Percentiles rank a stretch among this genome's conserved stretches.
Evolutionary conservation across 2,888 invertebrate genomes (phyloP).

Genomic region (Nomada fucata): DNA sequence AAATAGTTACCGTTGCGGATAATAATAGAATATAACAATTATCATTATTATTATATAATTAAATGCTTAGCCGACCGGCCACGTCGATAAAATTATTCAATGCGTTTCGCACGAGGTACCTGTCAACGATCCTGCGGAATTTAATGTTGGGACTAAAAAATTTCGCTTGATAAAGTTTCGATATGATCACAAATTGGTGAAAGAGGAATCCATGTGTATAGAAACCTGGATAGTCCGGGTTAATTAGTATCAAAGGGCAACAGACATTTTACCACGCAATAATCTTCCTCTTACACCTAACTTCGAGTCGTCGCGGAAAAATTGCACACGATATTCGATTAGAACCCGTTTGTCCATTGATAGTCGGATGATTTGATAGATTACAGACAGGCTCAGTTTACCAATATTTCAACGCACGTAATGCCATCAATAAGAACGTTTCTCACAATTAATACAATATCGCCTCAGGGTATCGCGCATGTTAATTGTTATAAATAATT

Average conservation of each 20-base stretch:
- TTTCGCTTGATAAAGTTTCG: conserved; percentile 21
- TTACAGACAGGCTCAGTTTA: not conserved
- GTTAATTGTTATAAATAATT: too few species aligned
- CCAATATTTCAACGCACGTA: too few species aligned
- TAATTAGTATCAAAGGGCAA: conserved; percentile 36
- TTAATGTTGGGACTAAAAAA: conserved; percentile 13
- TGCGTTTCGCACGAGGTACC: conserved; percentile 8
- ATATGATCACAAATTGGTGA: conserved; percentile 12
- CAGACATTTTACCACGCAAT: conserved; percentile 54
- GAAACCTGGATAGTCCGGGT: conserved; percentile 16
- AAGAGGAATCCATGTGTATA: conserved; percentile 50
- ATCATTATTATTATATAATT: too few species aligned
- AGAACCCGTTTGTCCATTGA: not conserved
- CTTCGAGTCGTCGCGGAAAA: conserved; percentile 40
- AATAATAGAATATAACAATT: too few species aligned
- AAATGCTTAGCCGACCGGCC: too few species aligned
- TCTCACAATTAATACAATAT: too few species aligned
- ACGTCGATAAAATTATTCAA: not conserved
- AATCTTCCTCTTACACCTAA: conserved; percentile 27
- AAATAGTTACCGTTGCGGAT: not conserved
- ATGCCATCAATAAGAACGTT: too few species aligned
- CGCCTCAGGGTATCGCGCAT: too few species aligned
- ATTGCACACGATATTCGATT: conserved; percentile 16
- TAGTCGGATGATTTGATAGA: not conserved
- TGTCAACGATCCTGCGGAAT: conserved; percentile 19